Base-by-base conservation (phyloP, 2,113 vertebrate genomes). In the Numida meleagris region DNA sequence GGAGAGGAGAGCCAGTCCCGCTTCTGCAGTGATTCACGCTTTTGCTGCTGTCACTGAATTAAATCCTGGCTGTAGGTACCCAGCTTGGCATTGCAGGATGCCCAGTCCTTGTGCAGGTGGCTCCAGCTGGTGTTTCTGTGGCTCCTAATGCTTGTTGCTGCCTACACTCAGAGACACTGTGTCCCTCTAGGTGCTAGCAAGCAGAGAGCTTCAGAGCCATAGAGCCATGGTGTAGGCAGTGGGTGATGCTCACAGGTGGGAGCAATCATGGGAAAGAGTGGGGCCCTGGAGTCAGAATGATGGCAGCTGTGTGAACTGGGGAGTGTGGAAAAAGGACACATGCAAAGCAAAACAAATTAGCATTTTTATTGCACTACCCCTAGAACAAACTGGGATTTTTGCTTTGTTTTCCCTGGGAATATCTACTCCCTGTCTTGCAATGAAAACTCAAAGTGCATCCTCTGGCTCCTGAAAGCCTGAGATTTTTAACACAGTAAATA, bases 401-500 rank as follows among this genome's bases (percentile, higher is more conserved):
- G 21, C 27, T 86, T 85, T 91, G 45, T 5, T 24, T 94, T 88
- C 42, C 46, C 45, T 55, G 38, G 29, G 34, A 71, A 2, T 63
- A 42, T 43, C 42, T 90, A 38, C 2, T 88, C 58, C n/a, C 19
- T 46, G 14, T 67, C 68, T 81, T 2, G 5, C 38, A 67, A 4
- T 33, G 55, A 77, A 88, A 94, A 71, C 33, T 3, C 34, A 55
- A 67, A 74, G 65, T 67, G 85, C 82, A 71, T 71, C n/a, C 27
- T 82, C 40, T 46, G 62, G 23, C 61, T 92, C 43, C 43, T 85
- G 86, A 72, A 75, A 95, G 66, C 6, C 10, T 38, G 81, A 70
- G 45, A 18, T 74, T 94, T 86, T 73, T 87, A 63, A 72, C 57
- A 36, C 42, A 75, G 75, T 93, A 94, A 94, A 89, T 74, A 89